Base-by-base conservation (phyloP, 2,113 vertebrate genomes). In the Capreolus pygargus region DNA sequence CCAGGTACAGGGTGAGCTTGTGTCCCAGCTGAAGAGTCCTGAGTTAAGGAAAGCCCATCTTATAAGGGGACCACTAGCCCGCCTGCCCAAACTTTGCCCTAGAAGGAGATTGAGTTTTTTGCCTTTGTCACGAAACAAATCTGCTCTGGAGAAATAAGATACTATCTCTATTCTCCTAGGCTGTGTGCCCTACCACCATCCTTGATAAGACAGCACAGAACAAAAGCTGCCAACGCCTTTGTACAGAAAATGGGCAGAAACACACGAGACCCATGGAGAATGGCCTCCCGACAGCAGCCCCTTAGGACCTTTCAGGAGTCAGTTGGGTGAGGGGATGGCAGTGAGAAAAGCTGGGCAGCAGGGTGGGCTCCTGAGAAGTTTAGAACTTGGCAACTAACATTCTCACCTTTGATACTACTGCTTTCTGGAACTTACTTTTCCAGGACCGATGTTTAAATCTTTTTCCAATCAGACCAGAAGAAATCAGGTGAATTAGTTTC, bases 361-460 rank as follows among this genome's bases (percentile, higher is more conserved):
- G n/a, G 23, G 74, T 17, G 33, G 33, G n/a, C n/a, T 86, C 55
- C 58, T 89, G 60, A 50, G 19, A 67, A 89, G 60, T 28, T 39
- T 21, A 10, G 17, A 55, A 64, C 54, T 82, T 50, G 36, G 19
- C 4, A 28, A 78, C 58, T 9, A 45, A 30, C 1, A 36, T 39
- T 86, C 76, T 45, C 23, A n/a, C 74, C 60, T 52, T 70, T 47
- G 47, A 60, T 15, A 47, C 4, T n/a, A 50, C 16, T 36, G 36
- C 50, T 89, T 95, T 91, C 84, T 95, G 50, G 54, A 95, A 84
- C 70, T 60, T 86, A 58, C 14, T 86, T 91, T 89, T 21, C 47
- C 36, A 84, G 60, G 43, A 45, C 47, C 12, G 3, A 52, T 88
- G 30, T 84, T 94, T 64, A 91, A 97, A 70, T 83, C 43, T 27